Evolutionary conservation across 2,888 invertebrate genomes (phyloP).

Genomic region (Cephus pulcher): DNA sequence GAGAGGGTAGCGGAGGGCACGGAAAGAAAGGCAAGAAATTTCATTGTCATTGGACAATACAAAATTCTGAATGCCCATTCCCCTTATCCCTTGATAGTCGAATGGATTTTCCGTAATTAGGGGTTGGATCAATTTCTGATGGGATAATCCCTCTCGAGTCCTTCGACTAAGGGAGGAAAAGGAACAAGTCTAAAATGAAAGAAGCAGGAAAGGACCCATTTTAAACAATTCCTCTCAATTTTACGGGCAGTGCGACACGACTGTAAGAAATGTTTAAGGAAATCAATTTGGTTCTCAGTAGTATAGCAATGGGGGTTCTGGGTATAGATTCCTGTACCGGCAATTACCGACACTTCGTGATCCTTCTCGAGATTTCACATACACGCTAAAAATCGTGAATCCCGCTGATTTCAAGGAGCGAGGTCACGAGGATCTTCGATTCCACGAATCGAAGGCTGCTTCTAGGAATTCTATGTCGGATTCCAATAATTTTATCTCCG

Average conservation of each 20-base stretch:
- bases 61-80: neutral
- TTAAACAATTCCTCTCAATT: slow-evolving; percentile 16
- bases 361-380: too few relatives aligned
- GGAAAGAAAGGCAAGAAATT: neutral
- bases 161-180: neutral
- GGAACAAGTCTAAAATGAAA: neutral
- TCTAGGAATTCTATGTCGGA: too few relatives aligned
- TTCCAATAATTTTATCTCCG: too few relatives aligned
- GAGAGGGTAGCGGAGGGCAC: neutral
- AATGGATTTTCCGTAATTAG: neutral
- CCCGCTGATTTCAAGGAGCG: too few relatives aligned
- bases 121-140: neutral
- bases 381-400: too few relatives aligned
- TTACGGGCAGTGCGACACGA: slow-evolving; percentile 3
- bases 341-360: too few relatives aligned
- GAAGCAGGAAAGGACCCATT: neutral
- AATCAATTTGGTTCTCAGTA: slow-evolving; percentile 9
- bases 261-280: slow-evolving; percentile 13
- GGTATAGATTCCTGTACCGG: too few relatives aligned
- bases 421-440: too few relatives aligned
- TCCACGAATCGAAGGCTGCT: too few relatives aligned
- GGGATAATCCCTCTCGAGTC: slow-evolving; percentile 9
- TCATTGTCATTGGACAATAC: neutral
- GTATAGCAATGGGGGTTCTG: too few relatives aligned
- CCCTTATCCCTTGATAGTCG: neutral